Conservation (phyloP, 2,113 vertebrate species). For the Podiceps cristatus region DNA sequence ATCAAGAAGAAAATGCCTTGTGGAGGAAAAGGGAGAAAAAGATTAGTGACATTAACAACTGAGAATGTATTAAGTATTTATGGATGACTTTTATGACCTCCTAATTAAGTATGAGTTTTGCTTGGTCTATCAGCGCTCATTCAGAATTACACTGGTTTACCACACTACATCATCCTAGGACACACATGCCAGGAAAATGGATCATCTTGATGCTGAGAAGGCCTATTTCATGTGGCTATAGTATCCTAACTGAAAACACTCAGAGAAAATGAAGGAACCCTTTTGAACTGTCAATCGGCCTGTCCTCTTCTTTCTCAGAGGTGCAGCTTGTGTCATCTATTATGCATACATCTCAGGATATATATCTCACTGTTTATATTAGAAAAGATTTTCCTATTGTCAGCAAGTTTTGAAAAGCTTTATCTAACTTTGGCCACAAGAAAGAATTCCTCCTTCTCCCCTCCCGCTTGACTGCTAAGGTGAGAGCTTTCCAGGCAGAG, state of each 20-base stretch:
- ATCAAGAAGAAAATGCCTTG: background rate
- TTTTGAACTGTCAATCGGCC: background rate
- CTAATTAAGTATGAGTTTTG: conserved; percentile 11
- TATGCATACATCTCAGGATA: background rate
- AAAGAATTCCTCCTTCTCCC: background rate
- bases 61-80: conserved; percentile 40
- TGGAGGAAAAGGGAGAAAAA: background rate
- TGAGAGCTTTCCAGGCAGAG: background rate
- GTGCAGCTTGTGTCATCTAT: background rate
- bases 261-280: background rate
- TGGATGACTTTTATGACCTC: conserved; percentile 21
- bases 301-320: background rate
- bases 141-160: background rate
- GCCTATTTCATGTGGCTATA: background rate
- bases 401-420: background rate
- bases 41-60: background rate
- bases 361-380: background rate
- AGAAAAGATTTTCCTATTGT: background rate
- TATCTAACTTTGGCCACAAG: background rate
- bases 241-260: background rate
- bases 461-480: background rate
- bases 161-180: background rate
- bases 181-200: background rate
- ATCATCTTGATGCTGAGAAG: background rate
- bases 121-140: background rate